A percentile compares a stretch with the other conserved stretches of the same genome.
These are phyloP conservation scores for Bos javanicus DNA, from an alignment of 2,113 vertebrate species.

Conservation along the genomic window DNA sequence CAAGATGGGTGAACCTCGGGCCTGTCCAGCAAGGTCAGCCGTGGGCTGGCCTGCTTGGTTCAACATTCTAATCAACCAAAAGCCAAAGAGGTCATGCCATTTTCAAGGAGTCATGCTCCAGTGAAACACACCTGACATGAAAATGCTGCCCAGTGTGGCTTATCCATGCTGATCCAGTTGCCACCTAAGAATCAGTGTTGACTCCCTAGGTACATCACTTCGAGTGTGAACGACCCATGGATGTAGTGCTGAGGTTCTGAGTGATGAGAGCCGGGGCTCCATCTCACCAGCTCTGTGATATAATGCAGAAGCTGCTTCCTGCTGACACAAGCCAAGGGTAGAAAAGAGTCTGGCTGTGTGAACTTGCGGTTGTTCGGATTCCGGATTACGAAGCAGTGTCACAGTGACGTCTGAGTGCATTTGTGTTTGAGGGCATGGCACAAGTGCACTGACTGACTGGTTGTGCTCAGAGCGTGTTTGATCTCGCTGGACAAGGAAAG, in stretches of 20 bases:
- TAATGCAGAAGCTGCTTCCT: neutral
- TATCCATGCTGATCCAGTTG: neutral
- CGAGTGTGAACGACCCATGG: neutral
- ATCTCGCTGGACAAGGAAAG: neutral
- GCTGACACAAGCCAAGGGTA: neutral
- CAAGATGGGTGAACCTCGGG: neutral
- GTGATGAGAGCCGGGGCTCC: fast-evolving
- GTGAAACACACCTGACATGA: neutral
- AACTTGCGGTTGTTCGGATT: neutral
- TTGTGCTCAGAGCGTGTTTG: neutral
- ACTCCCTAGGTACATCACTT: neutral
- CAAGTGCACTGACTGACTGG: neutral
- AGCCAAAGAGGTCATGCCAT: neutral
- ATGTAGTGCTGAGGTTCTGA: neutral
- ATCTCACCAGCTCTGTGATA: neutral
- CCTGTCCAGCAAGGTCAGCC: neutral
- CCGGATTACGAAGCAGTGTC: neutral
- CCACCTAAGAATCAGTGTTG: neutral
- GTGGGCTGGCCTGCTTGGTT: neutral
- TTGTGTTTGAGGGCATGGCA: neutral
- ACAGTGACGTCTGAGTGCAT: neutral
- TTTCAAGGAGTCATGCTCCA: neutral
- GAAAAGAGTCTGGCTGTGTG: neutral
- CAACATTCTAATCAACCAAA: neutral
- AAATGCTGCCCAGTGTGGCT: fast-evolving